Evolutionary conservation across 2,888 invertebrate species (phyloP).

Genomic region (Heteromyza rotundicornis): DNA sequence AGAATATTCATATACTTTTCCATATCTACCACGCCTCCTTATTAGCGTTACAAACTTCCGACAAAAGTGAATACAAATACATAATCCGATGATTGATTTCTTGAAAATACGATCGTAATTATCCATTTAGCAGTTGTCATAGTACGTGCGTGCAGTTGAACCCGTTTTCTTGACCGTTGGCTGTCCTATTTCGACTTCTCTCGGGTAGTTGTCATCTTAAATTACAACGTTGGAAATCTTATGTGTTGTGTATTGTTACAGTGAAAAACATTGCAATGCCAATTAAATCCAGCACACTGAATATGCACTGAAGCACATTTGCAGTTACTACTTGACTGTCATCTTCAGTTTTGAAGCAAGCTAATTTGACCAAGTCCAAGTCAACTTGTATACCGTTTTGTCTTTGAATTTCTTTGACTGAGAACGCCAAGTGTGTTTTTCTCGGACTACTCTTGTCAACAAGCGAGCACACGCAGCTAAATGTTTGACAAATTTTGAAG

Average conservation of each 20-base stretch:
- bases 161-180: constrained; percentile 14
- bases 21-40: too few relatives aligned
- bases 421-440: neutral
- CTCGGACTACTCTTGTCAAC: neutral
- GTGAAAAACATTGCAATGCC: neutral
- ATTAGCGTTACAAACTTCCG: too few relatives aligned
- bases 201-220: constrained; percentile 14
- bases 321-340: neutral
- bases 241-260: neutral
- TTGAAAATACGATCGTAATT: too few relatives aligned
- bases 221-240: too few relatives aligned
- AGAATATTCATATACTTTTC: too few relatives aligned
- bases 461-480: neutral
- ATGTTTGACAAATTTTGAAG: neutral
- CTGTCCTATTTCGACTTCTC: neutral
- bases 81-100: too few relatives aligned
- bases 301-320: neutral
- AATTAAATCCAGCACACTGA: too few relatives aligned
- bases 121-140: too few relatives aligned
- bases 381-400: neutral
- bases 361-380: neutral
- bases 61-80: too few relatives aligned
- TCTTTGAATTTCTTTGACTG: neutral
- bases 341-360: neutral
- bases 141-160: constrained; percentile 17